Percentiles rank a stretch among this genome's conserved stretches.
phyloP scores from a whole-genome alignment of 2,888 invertebrate species.

The Empis stercorea region DNA sequence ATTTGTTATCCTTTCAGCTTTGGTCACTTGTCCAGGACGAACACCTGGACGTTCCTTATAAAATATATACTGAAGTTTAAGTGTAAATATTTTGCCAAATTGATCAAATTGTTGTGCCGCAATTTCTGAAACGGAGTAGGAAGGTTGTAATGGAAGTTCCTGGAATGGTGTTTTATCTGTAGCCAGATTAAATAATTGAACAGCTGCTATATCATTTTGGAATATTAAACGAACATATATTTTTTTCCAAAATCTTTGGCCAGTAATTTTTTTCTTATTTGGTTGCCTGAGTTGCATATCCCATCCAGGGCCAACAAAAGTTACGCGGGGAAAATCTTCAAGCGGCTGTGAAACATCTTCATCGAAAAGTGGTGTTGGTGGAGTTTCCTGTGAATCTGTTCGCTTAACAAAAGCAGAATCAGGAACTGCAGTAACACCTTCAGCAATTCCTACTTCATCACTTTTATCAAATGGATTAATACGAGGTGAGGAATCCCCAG shows the following conservation, averaged over 20 bases:
- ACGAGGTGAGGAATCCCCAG: slow-evolving; percentile 49
- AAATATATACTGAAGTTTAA: slow-evolving; percentile 89
- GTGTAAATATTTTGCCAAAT: slow-evolving; percentile 97
- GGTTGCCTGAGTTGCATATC: slow-evolving; percentile 93
- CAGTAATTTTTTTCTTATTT: slow-evolving; percentile 91
- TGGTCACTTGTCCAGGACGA: slow-evolving; percentile 85
- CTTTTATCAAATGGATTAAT: slow-evolving; percentile 68
- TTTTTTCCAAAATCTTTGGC: slow-evolving; percentile 95
- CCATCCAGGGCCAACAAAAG: slow-evolving; percentile 77
- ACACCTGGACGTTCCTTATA: slow-evolving; percentile 97
- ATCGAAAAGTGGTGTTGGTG: slow-evolving; percentile 86
- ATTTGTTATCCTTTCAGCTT: slow-evolving; percentile 82
- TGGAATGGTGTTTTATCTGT: slow-evolving; percentile 87
- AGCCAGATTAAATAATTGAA: slow-evolving; percentile 73
- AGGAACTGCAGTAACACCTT: slow-evolving; percentile 23
- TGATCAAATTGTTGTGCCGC: slow-evolving; percentile 97
- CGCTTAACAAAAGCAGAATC: slow-evolving; percentile 25
- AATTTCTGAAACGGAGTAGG: slow-evolving; percentile 89
- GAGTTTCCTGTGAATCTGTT: slow-evolving; percentile 60
- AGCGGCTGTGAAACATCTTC: slow-evolving; percentile 86
- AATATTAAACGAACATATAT: slow-evolving; percentile 70
- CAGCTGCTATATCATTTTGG: slow-evolving; percentile 69
- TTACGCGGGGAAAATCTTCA: slow-evolving; percentile 76
- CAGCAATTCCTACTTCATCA: slow-evolving; percentile 24
- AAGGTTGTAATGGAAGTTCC: slow-evolving; percentile 85